Conservation (phyloP, 2,113 vertebrate genomes). For the Trogon surrucura region DNA sequence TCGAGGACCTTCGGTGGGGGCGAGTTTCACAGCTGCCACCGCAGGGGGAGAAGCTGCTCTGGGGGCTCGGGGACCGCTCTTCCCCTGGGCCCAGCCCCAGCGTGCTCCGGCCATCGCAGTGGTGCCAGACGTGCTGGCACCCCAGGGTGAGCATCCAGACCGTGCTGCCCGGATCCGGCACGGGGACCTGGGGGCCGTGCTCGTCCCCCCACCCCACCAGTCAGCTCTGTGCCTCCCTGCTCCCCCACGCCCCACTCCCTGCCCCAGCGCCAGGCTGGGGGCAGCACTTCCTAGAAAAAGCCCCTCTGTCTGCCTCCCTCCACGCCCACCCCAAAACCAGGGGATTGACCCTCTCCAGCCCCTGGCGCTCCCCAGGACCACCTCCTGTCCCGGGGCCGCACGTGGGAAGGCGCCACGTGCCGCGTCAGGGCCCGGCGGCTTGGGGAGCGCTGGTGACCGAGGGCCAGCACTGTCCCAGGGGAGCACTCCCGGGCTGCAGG, state of each 20-base stretch:
- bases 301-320: background rate
- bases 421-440: background rate
- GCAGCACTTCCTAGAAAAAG: background rate
- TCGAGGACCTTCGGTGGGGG: rapidly evolving
- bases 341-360: background rate
- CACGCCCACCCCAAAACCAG: background rate
- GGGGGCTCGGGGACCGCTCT: background rate
- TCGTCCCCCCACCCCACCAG: background rate
- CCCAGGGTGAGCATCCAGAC: rapidly evolving
- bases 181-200: rapidly evolving
- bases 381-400: background rate
- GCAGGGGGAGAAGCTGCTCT: background rate
- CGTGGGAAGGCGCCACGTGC: background rate
- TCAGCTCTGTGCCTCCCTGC: background rate
- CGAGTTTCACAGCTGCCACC: background rate
- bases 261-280: background rate
- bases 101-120: background rate
- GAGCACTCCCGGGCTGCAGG: background rate
- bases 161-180: rapidly evolving
- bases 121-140: background rate
- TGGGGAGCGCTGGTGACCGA: background rate
- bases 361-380: background rate
- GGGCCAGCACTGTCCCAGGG: background rate
- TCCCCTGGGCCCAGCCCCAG: rapidly evolving
- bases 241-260: background rate